Conservation (phyloP, 2,797 vertebrate species). For the Neosilurus mollespiculum region DNA sequence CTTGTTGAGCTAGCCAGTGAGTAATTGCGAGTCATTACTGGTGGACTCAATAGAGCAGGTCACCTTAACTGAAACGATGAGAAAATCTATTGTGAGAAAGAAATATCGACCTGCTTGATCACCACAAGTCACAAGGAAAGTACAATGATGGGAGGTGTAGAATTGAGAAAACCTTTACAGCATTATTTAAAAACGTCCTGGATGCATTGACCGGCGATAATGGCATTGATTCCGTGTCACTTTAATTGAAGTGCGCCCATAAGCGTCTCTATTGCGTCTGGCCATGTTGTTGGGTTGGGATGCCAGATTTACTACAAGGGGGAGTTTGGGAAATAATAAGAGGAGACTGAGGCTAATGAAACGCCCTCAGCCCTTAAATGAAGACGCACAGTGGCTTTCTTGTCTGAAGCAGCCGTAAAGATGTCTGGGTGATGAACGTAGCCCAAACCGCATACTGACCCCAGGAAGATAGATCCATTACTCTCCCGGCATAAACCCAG, state of each 20-base stretch:
- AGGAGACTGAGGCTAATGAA: constrained; percentile 41
- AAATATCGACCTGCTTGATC: constrained; percentile 6
- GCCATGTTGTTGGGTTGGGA: neutral
- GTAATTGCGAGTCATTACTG: constrained; percentile 25
- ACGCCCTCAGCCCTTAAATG: constrained; percentile 44
- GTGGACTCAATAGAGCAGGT: constrained; percentile 35
- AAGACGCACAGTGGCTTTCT: constrained; percentile 43
- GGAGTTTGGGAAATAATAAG: constrained; percentile 38
- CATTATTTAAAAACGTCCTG: constrained; percentile 22
- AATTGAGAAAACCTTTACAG: neutral
- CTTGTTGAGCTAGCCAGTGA: constrained; percentile 33
- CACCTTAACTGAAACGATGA: constrained; percentile 38
- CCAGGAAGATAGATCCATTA: constrained; percentile 46
- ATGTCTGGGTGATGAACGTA: constrained; percentile 55
- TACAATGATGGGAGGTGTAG: neutral
- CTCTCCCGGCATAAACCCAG: constrained; percentile 43
- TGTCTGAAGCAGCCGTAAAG: constrained; percentile 49
- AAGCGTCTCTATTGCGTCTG: constrained; percentile 32
- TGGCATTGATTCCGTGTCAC: constrained; percentile 41
- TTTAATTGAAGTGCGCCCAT: constrained; percentile 35
- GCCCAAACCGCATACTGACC: constrained; percentile 44
- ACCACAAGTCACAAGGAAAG: constrained; percentile 9
- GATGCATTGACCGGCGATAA: constrained; percentile 16
- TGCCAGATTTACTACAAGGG: constrained; percentile 34
- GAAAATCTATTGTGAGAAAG: constrained; percentile 28